phyloP scores from a whole-genome alignment of 2,113 vertebrate genomes.

The Oreochromis aureus region DNA sequence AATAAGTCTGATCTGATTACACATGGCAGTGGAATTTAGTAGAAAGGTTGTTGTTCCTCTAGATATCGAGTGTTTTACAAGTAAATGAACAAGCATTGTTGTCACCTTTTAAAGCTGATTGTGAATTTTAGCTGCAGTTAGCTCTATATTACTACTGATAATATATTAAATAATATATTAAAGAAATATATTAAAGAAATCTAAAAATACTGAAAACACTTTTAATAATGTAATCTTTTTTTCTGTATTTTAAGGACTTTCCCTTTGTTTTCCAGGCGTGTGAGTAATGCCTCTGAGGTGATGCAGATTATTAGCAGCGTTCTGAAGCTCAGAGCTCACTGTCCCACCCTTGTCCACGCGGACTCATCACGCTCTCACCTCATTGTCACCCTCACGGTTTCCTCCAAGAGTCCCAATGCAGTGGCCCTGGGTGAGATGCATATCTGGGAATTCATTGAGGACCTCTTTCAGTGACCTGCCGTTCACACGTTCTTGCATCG shows the following conservation, averaged over 20 bases:
- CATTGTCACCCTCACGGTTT: conserved; percentile 74
- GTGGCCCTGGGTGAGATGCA: conserved; percentile 63
- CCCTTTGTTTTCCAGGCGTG: conserved; percentile 54
- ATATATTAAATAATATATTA: not conserved
- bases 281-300: conserved; percentile 66
- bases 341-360: conserved; percentile 76
- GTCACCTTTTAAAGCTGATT: not conserved
- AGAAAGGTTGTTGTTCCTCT: not conserved
- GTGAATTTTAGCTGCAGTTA: not conserved
- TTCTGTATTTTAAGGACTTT: not conserved
- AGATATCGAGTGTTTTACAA: not conserved
- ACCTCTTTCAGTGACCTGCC: not conserved
- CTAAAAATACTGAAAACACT: not conserved
- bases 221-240: not conserved
- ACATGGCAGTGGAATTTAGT: not conserved
- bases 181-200: not conserved
- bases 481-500: not conserved
- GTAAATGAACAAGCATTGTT: too few relatives aligned
- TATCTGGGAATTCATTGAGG: not conserved
- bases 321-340: conserved; percentile 65
- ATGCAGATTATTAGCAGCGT: conserved; percentile 66
- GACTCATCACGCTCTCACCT: conserved; percentile 85
- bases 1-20: not conserved
- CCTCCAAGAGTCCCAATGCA: conserved; percentile 50
- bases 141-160: not conserved